A percentile compares a stretch with the other conserved stretches of the same genome.
Conservation (phyloP, 30 jellyfish, hydroid and myxozoan species). For the Aurelia coerulea region DNA sequence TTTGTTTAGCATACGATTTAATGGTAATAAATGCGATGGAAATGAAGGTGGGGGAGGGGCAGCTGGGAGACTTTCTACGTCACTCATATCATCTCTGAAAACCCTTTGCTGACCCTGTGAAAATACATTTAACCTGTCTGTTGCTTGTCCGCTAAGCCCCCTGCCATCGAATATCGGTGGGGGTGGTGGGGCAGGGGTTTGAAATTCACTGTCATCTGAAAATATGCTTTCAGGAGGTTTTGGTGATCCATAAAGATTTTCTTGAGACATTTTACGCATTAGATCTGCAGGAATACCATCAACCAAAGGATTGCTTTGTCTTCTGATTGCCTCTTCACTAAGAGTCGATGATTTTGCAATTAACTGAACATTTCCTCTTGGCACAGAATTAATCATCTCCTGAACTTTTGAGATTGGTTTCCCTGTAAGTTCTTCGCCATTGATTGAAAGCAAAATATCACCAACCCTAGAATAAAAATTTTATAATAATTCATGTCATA, state of each 20-base stretch:
- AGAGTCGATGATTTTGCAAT: conserved; percentile 71
- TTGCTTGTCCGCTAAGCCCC: background rate
- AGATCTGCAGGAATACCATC: conserved; percentile 23
- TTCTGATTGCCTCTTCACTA: conserved; percentile 34
- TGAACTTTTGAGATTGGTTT: conserved; percentile 92
- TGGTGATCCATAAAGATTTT: background rate
- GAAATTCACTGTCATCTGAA: conserved; percentile 63
- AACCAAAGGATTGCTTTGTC: conserved; percentile 34
- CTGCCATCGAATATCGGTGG: conserved; percentile 37
- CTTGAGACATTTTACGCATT: background rate
- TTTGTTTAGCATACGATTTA: conserved; percentile 6
- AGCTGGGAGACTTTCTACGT: conserved; percentile 87
- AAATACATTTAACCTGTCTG: background rate
- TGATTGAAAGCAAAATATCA: conserved; percentile 83
- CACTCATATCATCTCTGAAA: conserved; percentile 74
- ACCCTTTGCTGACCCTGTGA: background rate
- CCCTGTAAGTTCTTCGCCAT: conserved; percentile 83
- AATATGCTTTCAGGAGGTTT: conserved; percentile 52
- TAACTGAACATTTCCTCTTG: conserved; percentile 91
- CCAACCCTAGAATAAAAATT: conserved; percentile 69
- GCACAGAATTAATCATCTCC: conserved; percentile 69
- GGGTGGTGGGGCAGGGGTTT: conserved; percentile 70
- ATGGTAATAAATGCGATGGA: conserved; percentile 12
- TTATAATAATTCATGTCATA: background rate
- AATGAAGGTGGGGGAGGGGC: conserved; percentile 93